Base-by-base conservation (phyloP, 2,888 invertebrate genomes). In the Acronicta alni region DNA sequence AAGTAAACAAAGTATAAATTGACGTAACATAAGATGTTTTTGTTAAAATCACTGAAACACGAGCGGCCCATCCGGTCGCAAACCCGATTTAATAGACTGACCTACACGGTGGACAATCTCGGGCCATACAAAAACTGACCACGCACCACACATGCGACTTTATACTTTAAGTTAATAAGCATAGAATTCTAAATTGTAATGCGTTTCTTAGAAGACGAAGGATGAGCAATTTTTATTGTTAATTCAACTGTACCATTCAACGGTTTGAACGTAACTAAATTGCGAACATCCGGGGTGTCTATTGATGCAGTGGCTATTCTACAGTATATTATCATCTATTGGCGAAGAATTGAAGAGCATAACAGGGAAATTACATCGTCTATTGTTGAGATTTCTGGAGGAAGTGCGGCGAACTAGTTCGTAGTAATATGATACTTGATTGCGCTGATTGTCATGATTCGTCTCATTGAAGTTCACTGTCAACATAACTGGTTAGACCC, bases 161-260 rank as follows among this genome's bases (percentile, higher is more conserved):
- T 12, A 32, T 57, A 62, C 78, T 62, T 57, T 83, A 72, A 4
- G 0, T 0, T 0, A 0, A 3, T 0, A 0, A 0, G 0, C 0
- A 35, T 74, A 85, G 49, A 67, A 77, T 67, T 72, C 5, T 75
- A 57, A 70, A 60, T 79, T 53, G 10, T 20, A 23, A 1, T 6
- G 7, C 48, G 5, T 62, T 57, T 42, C 44, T 61, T 61, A 43
- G 66, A 79, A 79, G 80, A 82, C 78, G 87, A 46, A 87, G 88
- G 91, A 91, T 93, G 93, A 90, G 91, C 92, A 92, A 90, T 92
- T 89, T 92, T 90, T 86, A 91, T 92, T 92, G 91, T 92, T 89
- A 92, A 92, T 84, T 89, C 89, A 84, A 84, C 90, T 89, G 90
- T 84, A 78, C 81, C 82, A 89, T 87, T 91, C 92, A 93, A 87